Evolutionary conservation across 2,797 vertebrate species (phyloP).

Genomic region (Cottoperca gobio): DNA sequence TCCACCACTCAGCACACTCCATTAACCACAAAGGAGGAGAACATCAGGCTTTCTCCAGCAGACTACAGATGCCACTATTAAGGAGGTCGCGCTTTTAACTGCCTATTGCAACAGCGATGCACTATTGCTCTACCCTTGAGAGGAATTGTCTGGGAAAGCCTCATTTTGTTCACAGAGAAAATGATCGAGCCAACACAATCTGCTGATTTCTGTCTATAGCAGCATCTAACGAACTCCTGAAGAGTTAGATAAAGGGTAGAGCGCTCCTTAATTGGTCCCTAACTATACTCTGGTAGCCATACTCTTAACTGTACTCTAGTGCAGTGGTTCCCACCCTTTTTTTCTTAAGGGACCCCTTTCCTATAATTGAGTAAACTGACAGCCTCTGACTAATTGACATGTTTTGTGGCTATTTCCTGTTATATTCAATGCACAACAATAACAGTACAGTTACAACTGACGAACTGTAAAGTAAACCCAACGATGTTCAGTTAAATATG

Average conservation of each 20-base stretch:
- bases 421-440: too few species aligned
- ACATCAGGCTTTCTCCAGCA: constrained; percentile 25
- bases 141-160: constrained; percentile 10
- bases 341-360: too few species aligned
- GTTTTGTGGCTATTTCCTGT: too few species aligned
- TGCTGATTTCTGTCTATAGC: constrained; percentile 3
- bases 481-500: too few species aligned
- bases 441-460: too few species aligned
- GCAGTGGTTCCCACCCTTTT: too few species aligned
- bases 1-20: constrained; percentile 65
- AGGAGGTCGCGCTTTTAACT: constrained; percentile 34
- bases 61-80: constrained; percentile 29
- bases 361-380: too few species aligned
- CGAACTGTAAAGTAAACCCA: too few species aligned
- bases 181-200: not conserved
- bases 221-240: not conserved
- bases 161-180: not conserved
- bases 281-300: not conserved
- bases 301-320: not conserved
- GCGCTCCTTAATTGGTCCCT: not conserved
- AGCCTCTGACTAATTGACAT: too few species aligned
- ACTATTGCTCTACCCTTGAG: constrained; percentile 19
- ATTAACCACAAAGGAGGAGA: constrained; percentile 61
- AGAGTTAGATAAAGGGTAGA: not conserved
- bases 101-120: not conserved